Conservation (phyloP, 1,140 invertebrate genomes). For the Sogatella furcifera region DNA sequence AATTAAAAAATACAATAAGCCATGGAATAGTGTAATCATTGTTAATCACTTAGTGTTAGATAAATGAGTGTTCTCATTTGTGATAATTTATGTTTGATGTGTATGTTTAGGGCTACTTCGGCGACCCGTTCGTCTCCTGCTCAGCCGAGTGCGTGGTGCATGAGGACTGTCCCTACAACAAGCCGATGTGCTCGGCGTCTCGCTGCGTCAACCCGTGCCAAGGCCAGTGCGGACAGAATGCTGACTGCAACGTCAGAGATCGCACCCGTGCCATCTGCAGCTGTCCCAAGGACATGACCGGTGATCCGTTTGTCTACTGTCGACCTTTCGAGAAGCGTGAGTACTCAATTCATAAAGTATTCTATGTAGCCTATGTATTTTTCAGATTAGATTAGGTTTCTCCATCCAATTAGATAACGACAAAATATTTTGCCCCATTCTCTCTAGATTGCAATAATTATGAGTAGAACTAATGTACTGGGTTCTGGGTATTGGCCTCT, state of each 20-base stretch:
- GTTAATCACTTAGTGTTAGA: too few species aligned
- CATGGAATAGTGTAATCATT: too few species aligned
- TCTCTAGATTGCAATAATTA: too few species aligned
- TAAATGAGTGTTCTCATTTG: too few species aligned
- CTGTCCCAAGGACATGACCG: conserved; percentile 76
- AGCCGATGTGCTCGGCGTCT: conserved; percentile 69
- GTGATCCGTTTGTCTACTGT: conserved; percentile 71
- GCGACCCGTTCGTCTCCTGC: conserved; percentile 59
- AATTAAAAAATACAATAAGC: too few species aligned
- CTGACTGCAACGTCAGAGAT: conserved; percentile 60
- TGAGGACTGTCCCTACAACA: conserved; percentile 58
- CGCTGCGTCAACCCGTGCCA: conserved; percentile 71
- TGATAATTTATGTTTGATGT: conserved; percentile 9
- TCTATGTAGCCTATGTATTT: too few species aligned
- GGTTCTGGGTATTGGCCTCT: too few species aligned
- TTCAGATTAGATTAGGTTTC: too few species aligned
- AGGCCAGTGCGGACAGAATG: conserved; percentile 66
- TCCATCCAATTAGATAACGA: too few species aligned
- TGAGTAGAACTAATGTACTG: too few species aligned
- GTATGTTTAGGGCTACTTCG: conserved; percentile 59
- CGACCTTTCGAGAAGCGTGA: conserved; percentile 64
- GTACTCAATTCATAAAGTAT: conserved; percentile 13
- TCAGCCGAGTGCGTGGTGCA: conserved; percentile 60
- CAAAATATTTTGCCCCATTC: too few species aligned
- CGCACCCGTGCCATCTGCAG: conserved; percentile 70